Evolutionary conservation across 2,888 invertebrate species (phyloP), one percentile per base, ranked within the genome.

Genomic region (Tridacna crocea): DNA sequence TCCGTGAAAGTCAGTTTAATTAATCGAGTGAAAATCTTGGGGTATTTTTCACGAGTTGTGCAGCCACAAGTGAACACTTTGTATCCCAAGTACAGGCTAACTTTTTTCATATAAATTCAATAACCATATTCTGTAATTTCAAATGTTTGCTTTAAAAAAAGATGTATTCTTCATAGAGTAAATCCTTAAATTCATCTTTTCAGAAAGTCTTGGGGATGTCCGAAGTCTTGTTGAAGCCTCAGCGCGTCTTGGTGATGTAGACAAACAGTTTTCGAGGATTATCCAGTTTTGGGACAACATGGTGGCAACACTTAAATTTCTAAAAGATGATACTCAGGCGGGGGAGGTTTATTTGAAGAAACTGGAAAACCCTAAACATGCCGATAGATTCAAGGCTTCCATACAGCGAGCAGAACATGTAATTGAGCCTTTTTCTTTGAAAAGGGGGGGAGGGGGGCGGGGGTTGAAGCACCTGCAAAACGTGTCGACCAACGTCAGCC

Each of bases 241-340:
- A 12, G 55, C 73, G 10, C 55, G 73, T 24, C 81, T 81, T 19
- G 77, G 81, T 2, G 72, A 73, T 22, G 77, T 81, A 11, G 81
- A 81, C 70, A 27, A 48, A 22, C 81, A 81, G 60, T 77, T 81
- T 36, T 61, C 46, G 10, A 46, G 68, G 24, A 77, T 81, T 46
- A 81, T 81, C 47, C 22, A 11, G 55, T 81, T 73, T 26, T 81
- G 81, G 81, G 72, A 70, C 27, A 81, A 81, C 68, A 81, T 77
- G 77, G 81, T 73, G 17, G 77, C 70, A 17, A 75, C 47, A n/a
- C 60, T 81, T 46, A 77, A 81, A 47, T 66, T 48, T 60, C 76
- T 81, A 0, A 61, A 66, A 55, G 66, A 73, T 19, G 81, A 81
- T 27, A 48, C 77, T 19, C 72, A 55, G n/a, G 51, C 77, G 8